Conservation (phyloP, 2,797 vertebrate genomes). For the Tympanoctomys barrerae region DNA sequence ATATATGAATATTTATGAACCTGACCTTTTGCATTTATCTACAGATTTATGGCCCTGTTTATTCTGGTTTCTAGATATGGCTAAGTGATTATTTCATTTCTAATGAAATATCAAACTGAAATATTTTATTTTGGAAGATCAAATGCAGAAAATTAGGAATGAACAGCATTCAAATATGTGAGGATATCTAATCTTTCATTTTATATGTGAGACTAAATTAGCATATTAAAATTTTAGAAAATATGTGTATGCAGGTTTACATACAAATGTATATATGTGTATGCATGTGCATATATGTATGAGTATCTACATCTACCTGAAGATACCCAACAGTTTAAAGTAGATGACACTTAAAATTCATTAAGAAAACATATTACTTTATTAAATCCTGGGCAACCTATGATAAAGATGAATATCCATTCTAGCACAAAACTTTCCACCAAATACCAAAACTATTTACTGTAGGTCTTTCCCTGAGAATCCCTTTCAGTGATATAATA, state of each 20-base stretch:
- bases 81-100: slow-evolving; percentile 68
- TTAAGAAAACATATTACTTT: slow-evolving; percentile 40
- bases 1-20: slow-evolving; percentile 66
- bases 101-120: slow-evolving; percentile 58
- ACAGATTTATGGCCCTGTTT: slow-evolving; percentile 66
- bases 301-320: not conserved
- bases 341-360: slow-evolving; percentile 54
- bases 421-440: slow-evolving; percentile 13
- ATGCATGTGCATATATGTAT: not conserved
- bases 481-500: not conserved
- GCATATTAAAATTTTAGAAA: slow-evolving; percentile 30
- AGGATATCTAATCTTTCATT: slow-evolving; percentile 21
- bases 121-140: slow-evolving; percentile 67
- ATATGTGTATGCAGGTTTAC: not conserved
- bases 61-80: slow-evolving; percentile 52
- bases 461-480: not conserved
- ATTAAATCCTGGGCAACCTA: not conserved
- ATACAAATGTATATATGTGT: not conserved
- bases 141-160: slow-evolving; percentile 49
- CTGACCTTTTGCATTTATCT: slow-evolving; percentile 62
- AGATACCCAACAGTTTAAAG: slow-evolving; percentile 1
- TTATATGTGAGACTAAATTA: slow-evolving; percentile 8
- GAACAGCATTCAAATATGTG: slow-evolving; percentile 62
- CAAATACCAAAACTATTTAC: slow-evolving; percentile 46
- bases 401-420: slow-evolving; percentile 56